Conservation (phyloP, 2,113 vertebrate genomes). For the Carlito syrichta region DNA sequence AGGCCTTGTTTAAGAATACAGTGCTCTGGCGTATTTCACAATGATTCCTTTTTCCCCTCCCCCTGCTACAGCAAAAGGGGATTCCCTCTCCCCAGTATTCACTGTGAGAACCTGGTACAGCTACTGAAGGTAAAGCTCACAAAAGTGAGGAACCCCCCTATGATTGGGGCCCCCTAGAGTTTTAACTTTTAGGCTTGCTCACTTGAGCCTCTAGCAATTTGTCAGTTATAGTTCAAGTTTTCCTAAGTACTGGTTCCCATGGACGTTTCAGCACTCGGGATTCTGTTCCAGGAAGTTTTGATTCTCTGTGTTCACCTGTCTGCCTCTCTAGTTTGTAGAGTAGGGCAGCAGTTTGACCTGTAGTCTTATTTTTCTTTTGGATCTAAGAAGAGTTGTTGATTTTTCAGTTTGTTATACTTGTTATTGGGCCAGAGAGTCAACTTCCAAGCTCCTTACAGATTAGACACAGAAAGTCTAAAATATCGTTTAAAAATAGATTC, state of each 20-base stretch:
- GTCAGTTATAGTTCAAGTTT: background rate
- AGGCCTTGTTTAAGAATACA: background rate
- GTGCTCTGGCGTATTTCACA: background rate
- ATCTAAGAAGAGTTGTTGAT: background rate
- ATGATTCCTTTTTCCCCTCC: background rate
- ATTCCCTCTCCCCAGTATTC: background rate
- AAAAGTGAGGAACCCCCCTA: background rate
- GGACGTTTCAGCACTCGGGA: background rate
- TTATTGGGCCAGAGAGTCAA: background rate
- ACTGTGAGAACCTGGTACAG: background rate
- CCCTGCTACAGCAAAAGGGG: background rate
- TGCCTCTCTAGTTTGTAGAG: background rate
- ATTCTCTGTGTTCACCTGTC: background rate
- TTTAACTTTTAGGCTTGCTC: background rate
- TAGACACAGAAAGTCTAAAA: background rate
- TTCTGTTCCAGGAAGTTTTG: background rate
- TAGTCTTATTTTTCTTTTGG: background rate
- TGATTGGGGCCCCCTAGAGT: too few relatives aligned
- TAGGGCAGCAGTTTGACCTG: background rate
- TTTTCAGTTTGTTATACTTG: background rate
- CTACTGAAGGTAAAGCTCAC: background rate
- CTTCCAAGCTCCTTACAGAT: background rate
- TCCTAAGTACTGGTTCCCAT: fast-evolving
- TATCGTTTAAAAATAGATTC: background rate
- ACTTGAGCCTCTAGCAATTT: background rate